Evolutionary conservation across 2,888 invertebrate species (phyloP).

Genomic region (Andrena flavipes): DNA sequence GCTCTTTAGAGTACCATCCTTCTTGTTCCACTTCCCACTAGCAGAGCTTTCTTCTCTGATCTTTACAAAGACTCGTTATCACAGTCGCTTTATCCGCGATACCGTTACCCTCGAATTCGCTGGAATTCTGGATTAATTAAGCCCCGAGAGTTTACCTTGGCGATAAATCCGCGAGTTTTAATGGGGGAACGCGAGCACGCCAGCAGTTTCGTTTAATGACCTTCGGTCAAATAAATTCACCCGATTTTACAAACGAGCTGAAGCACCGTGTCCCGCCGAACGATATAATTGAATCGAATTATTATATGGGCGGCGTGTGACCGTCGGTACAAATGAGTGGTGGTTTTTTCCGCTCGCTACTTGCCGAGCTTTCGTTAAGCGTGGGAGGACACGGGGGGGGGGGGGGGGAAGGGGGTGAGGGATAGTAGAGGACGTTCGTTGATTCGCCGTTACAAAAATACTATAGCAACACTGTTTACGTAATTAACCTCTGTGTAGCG

Average conservation of each 20-base stretch:
- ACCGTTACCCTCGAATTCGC: constrained; percentile 26
- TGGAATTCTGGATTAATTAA: constrained; percentile 55
- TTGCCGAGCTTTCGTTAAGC: not conserved
- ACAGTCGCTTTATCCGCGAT: constrained; percentile 38
- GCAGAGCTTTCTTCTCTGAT: not conserved
- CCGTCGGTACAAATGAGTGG: constrained; percentile 27
- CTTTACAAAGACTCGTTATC: constrained; percentile 38
- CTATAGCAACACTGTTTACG: constrained; percentile 37
- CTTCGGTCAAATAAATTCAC: constrained; percentile 51
- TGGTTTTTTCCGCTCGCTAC: constrained; percentile 31
- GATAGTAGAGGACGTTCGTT: constrained; percentile 5
- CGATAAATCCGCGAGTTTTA: constrained; percentile 50
- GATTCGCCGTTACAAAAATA: constrained; percentile 47
- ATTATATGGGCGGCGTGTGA: constrained; percentile 33
- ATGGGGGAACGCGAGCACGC: constrained; percentile 41
- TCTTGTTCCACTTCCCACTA: not conserved
- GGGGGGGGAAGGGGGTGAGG: too few species aligned
- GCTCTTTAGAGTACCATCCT: not conserved
- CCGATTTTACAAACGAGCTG: constrained; percentile 47
- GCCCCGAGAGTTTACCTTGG: constrained; percentile 42
- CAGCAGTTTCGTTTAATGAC: constrained; percentile 52
- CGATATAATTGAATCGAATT: constrained; percentile 57
- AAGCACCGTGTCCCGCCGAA: constrained; percentile 21
- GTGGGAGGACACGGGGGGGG: not conserved
- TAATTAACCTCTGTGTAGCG: constrained; percentile 41